phyloP scores from a whole-genome alignment of 1,140 invertebrate species.

The Hydropsyche tenuis region DNA sequence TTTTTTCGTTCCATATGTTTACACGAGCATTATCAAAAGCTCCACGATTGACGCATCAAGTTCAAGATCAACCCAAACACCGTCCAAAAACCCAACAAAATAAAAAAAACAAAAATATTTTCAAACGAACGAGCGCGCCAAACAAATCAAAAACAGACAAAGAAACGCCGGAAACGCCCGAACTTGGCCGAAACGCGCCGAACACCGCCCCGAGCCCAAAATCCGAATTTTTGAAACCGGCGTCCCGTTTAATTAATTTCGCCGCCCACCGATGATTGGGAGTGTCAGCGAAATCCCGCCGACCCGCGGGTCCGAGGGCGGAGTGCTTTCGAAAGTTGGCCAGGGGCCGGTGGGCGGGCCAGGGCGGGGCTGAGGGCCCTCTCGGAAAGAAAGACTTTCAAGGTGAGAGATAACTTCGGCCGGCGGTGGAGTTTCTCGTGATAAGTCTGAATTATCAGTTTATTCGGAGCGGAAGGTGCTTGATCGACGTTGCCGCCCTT shows the following conservation, averaged over 20 bases:
- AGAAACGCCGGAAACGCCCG: conserved; percentile 9
- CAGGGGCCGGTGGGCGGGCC: neutral
- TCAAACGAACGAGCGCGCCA: too few species aligned
- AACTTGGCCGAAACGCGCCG: neutral
- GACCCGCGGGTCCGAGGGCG: neutral
- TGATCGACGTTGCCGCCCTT: conserved; percentile 6
- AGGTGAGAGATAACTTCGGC: neutral
- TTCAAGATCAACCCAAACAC: too few species aligned
- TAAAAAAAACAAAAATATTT: too few species aligned
- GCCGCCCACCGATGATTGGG: neutral
- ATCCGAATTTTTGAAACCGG: neutral
- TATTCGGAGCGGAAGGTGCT: conserved; percentile 23
- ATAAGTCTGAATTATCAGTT: conserved; percentile 29
- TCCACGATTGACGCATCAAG: too few species aligned
- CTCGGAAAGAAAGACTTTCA: conserved; percentile 13
- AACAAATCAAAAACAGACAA: neutral
- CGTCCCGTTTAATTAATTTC: conserved; percentile 21
- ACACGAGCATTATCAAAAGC: too few species aligned
- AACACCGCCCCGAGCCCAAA: too few species aligned
- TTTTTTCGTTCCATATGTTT: too few species aligned
- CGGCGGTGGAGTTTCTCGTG: neutral
- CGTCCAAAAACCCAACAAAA: too few species aligned
- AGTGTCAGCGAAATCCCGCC: conserved; percentile 14
- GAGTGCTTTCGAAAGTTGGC: conserved; percentile 16
- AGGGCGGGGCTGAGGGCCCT: neutral